Evolutionary conservation across 2,113 vertebrate species (phyloP).

Genomic region (Apteryx owenii): DNA sequence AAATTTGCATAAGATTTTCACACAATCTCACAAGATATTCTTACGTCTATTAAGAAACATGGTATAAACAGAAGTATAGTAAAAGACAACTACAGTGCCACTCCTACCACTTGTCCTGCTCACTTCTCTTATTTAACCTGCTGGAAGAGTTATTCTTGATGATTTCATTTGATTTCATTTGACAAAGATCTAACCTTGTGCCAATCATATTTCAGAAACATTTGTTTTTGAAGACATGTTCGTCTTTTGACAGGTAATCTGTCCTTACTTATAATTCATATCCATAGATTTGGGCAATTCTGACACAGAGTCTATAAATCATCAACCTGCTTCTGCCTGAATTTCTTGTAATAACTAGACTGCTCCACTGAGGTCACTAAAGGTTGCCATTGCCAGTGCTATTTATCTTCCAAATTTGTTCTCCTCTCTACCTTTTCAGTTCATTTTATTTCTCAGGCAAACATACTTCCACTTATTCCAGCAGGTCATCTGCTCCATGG

Average conservation of each 20-base stretch:
- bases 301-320: slow-evolving; percentile 46
- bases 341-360: slow-evolving; percentile 46
- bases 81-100: background rate
- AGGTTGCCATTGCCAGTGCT: slow-evolving; percentile 33
- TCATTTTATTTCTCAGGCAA: slow-evolving; percentile 22
- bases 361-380: slow-evolving; percentile 46
- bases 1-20: background rate
- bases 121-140: background rate
- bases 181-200: background rate
- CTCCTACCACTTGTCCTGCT: background rate
- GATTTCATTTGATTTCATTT: background rate
- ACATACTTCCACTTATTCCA: slow-evolving; percentile 49
- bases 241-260: slow-evolving; percentile 33
- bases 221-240: slow-evolving; percentile 36
- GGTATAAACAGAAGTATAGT: background rate
- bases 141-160: background rate
- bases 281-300: slow-evolving; percentile 11
- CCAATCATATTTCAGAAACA: slow-evolving; percentile 20
- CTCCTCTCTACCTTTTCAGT: slow-evolving; percentile 1
- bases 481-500: slow-evolving; percentile 21
- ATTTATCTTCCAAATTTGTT: slow-evolving; percentile 61
- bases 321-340: background rate
- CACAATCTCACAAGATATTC: background rate
- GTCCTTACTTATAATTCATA: slow-evolving; percentile 5
- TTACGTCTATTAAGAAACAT: background rate